These are phyloP conservation scores for Lytechinus pictus DNA, from an alignment of 35 echinoderm and acorn worm species.

Conservation along the genomic window DNA sequence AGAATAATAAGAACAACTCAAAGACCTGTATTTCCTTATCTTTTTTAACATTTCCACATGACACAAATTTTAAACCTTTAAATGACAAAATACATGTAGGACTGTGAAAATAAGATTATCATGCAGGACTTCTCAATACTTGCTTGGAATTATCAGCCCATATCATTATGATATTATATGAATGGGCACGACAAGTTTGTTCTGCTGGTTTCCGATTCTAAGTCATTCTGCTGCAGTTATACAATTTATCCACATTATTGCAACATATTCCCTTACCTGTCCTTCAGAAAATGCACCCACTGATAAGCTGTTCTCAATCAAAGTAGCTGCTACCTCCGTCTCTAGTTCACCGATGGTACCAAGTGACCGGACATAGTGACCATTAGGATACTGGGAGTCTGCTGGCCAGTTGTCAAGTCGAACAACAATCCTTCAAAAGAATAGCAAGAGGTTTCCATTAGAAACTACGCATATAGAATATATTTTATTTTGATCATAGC, in stretches of 20 bases:
- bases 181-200: too few relatives aligned
- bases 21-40: too few relatives aligned
- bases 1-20: too few relatives aligned
- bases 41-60: too few relatives aligned
- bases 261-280: slow-evolving; percentile 58
- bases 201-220: too few relatives aligned
- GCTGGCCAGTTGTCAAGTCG: slow-evolving; percentile 91
- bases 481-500: neutral
- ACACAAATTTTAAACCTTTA: too few relatives aligned
- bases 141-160: too few relatives aligned
- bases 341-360: slow-evolving; percentile 86
- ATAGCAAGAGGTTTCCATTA: neutral
- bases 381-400: slow-evolving; percentile 95
- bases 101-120: too few relatives aligned
- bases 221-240: too few relatives aligned
- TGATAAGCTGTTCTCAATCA: slow-evolving; percentile 85
- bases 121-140: too few relatives aligned
- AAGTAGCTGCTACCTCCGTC: slow-evolving; percentile 87
- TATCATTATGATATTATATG: too few relatives aligned
- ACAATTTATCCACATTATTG: neutral
- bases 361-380: slow-evolving; percentile 90
- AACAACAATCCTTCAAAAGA: slow-evolving; percentile 77
- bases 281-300: slow-evolving; percentile 81
- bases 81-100: too few relatives aligned
- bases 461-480: neutral